These are phyloP conservation scores for Acronicta psi DNA, from an alignment of 2,888 invertebrate species.

Conservation along the genomic window DNA sequence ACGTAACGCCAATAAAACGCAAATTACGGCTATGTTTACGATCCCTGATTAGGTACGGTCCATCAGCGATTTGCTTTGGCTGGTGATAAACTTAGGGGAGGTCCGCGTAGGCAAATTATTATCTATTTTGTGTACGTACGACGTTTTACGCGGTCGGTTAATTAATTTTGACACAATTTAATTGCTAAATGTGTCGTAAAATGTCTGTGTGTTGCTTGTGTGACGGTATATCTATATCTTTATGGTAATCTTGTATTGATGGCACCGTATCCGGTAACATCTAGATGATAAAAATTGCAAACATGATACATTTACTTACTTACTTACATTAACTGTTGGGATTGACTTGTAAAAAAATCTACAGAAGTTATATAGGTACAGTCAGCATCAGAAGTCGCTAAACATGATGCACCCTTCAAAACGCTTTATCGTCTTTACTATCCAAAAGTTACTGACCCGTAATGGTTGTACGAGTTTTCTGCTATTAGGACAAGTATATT, in stretches of 20 bases:
- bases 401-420: no score
- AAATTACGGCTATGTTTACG: conserved; percentile 65
- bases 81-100: conserved; percentile 61
- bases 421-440: no score
- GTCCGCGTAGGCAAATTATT: conserved; percentile 62
- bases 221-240: background rate
- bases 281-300: no score
- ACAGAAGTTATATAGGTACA: no score
- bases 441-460: no score
- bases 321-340: no score
- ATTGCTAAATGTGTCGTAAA: conserved; percentile 24
- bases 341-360: no score
- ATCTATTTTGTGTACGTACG: conserved; percentile 34
- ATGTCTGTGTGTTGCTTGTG: background rate
- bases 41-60: conserved; percentile 69
- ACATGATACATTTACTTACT: no score
- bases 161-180: conserved; percentile 37
- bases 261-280: no score
- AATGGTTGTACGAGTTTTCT: no score
- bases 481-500: no score
- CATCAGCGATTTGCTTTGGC: conserved; percentile 71
- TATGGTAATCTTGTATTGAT: background rate
- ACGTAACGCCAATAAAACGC: conserved; percentile 62
- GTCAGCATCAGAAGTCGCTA: no score
- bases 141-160: conserved; percentile 10